Percentiles rank a stretch among this genome's conserved stretches.
These are phyloP conservation scores for Podargus strigoides DNA, from an alignment of 2,797 vertebrate species.

Conservation along the genomic window DNA sequence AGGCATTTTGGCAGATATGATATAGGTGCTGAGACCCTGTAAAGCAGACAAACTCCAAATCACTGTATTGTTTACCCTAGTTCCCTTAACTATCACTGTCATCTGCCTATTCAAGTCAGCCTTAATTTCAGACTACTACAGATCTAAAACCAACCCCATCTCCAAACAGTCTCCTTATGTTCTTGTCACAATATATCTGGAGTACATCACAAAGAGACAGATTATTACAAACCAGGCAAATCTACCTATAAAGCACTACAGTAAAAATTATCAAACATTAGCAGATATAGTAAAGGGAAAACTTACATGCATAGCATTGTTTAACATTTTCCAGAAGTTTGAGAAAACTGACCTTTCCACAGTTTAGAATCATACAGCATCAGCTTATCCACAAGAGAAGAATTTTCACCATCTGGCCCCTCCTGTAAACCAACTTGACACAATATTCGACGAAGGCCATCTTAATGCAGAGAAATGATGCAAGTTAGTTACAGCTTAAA, in stretches of 20 bases:
- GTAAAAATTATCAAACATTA: not conserved
- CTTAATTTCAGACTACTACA: not conserved
- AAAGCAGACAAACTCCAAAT: not conserved
- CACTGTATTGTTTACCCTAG: not conserved
- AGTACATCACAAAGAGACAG: not conserved
- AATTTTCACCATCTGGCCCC: constrained; percentile 85
- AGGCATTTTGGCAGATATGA: not conserved
- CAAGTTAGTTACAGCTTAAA: not conserved
- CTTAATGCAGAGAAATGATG: constrained; percentile 67
- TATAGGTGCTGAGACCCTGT: not conserved
- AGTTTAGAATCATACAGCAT: constrained; percentile 96
- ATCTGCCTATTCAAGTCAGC: not conserved
- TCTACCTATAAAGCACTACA: not conserved
- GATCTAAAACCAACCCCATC: not conserved
- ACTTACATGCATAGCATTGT: not conserved
- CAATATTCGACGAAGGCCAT: constrained; percentile 88
- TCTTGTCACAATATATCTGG: not conserved
- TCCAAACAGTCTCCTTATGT: not conserved
- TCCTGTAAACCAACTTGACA: constrained; percentile 92
- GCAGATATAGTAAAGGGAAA: not conserved
- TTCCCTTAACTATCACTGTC: not conserved
- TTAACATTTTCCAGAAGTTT: not conserved
- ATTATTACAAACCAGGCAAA: not conserved
- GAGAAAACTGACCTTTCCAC: constrained; percentile 88
- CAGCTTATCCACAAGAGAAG: constrained; percentile 88